Evolutionary conservation across 1,140 invertebrate species (phyloP).

Genomic region (Rhyzopertha dominica): DNA sequence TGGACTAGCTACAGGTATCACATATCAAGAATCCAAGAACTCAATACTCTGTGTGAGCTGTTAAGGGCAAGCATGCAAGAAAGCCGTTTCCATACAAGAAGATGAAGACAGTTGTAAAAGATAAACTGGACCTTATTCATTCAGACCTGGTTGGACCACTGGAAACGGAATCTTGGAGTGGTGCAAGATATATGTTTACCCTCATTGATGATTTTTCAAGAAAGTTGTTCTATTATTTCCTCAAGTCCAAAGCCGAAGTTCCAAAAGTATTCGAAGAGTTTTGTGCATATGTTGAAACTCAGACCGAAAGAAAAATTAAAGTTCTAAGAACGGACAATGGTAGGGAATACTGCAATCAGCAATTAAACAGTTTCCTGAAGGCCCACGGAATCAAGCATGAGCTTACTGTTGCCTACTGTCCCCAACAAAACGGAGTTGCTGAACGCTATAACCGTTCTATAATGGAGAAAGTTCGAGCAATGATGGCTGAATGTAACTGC

Average conservation of each 20-base stretch:
- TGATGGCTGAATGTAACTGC: constrained; percentile 1
- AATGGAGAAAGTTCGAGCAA: constrained; percentile 10
- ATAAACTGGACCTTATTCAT: constrained; percentile 22
- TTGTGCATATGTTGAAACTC: constrained; percentile 26
- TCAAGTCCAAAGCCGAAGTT: constrained; percentile 33
- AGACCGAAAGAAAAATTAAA: constrained; percentile 29
- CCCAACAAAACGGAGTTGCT: constrained; percentile 18
- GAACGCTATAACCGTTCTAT: constrained; percentile 14
- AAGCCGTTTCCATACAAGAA: constrained; percentile 14
- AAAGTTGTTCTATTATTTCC: constrained; percentile 40
- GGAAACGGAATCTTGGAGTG: constrained; percentile 19
- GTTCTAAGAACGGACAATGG: constrained; percentile 26
- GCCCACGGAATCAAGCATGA: too few species aligned
- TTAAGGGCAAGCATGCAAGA: constrained; percentile 21
- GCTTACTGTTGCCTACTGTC: too few species aligned
- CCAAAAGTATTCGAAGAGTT: constrained; percentile 26
- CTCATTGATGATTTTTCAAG: constrained; percentile 43
- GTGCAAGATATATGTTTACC: constrained; percentile 39
- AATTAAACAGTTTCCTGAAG: too few species aligned
- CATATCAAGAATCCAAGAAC: constrained; percentile 3
- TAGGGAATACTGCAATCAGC: too few species aligned
- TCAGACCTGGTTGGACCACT: constrained; percentile 21
- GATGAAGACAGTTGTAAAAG: constrained; percentile 10
- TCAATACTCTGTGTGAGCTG: constrained; percentile 17
- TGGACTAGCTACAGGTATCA: constrained; percentile 15